Evolutionary conservation across 1,140 invertebrate genomes (phyloP), one percentile per base, ranked within the genome.

Genomic region (Micrasema longulum): DNA sequence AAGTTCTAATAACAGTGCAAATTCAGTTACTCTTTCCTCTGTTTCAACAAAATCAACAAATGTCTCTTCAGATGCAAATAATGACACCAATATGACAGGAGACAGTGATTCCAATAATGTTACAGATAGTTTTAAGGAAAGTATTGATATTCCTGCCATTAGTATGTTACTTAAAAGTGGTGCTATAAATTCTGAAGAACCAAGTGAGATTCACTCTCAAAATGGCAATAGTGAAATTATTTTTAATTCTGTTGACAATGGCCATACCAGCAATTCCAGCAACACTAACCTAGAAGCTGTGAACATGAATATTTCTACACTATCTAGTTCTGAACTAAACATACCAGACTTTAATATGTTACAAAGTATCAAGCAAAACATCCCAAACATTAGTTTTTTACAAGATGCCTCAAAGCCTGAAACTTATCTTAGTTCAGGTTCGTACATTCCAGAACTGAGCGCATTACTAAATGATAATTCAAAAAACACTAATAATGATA

Each of bases 81-180:
- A 77, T 73, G 75, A 78, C 72, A 79, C 78, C 10, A 60, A 77
- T 65, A 78, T 79, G 76, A 77, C 77, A 5, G 36, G 14, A 38
- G 14, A 14, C n/a, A 26, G 45, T 26, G 62, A 69, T 55, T 52
- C 26, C 26, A 31, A 31, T 31, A 62, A 35, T 47, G 45, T 23
- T n/a, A 36, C 31, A 38, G 53, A 60, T 11, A 62, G 16, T 16
- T 38, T 60, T 1, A 68, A 14, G 47, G 41, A 64, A 64, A 16
- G 48, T 71, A 31, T 16, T 12, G 57, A 53, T 11, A 70, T 66
- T 45, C 68, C 67, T 9, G 52, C 71, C 35, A 70, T 72, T 9
- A 73, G 66, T 41, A 43, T 63, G 48, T 31, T 73, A 35, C 31
- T 69, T 52, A 48, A 62, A 31, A 35, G 47, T 10, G 43, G 31